Evolutionary conservation across 2,888 invertebrate species (phyloP).

Genomic region (Apodemia arnacis): DNA sequence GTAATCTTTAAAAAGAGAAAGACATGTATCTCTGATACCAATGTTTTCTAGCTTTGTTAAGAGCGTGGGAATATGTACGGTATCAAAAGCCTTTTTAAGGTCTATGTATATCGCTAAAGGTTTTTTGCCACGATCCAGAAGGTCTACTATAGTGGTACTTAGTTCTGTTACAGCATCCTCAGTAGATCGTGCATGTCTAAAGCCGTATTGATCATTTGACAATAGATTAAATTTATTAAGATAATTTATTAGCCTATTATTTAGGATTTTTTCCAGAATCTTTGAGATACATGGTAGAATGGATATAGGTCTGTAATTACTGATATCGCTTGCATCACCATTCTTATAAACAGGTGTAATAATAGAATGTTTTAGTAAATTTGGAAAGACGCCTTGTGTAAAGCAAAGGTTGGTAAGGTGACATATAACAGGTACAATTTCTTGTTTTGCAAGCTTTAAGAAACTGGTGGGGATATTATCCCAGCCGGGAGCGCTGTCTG

Average conservation of each 20-base stretch:
- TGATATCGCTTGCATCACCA: slow-evolving; percentile 2
- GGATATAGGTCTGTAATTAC: slow-evolving; percentile 32
- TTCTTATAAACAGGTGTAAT: slow-evolving; percentile 11
- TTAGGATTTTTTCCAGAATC: slow-evolving; percentile 23
- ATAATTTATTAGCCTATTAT: background rate
- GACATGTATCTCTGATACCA: background rate
- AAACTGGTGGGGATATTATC: background rate
- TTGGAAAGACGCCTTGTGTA: slow-evolving; percentile 5
- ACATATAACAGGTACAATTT: background rate
- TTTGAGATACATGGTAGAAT: slow-evolving; percentile 13
- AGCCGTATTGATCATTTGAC: background rate
- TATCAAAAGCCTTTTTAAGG: background rate
- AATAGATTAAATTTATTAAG: background rate
- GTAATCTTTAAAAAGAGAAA: background rate
- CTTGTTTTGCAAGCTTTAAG: background rate
- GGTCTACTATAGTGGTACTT: background rate
- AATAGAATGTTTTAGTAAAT: background rate
- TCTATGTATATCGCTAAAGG: background rate
- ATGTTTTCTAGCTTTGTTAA: background rate
- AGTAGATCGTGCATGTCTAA: background rate
- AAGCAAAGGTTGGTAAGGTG: background rate
- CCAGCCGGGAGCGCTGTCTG: background rate
- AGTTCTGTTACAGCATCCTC: background rate
- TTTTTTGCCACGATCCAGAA: background rate
- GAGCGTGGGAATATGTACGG: background rate